Evolutionary conservation across 1,140 invertebrate genomes (phyloP).

Genomic region (Camponotus floridanus): DNA sequence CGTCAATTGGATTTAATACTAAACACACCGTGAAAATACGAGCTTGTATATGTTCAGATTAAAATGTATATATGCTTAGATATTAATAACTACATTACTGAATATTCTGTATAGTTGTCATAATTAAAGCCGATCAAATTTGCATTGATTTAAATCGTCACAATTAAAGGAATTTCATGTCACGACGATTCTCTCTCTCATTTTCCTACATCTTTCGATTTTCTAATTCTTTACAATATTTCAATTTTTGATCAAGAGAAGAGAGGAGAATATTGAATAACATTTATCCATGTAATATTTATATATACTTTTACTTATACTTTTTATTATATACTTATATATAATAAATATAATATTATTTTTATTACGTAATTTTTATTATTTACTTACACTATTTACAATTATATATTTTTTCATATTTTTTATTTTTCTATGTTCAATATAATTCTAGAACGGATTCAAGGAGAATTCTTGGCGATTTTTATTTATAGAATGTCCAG

Average conservation of each 20-base stretch:
- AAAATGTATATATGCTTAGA: conserved; percentile 7
- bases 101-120: neutral
- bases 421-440: neutral
- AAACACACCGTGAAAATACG: neutral
- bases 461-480: neutral
- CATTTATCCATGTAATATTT: neutral
- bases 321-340: no score
- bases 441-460: neutral
- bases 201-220: neutral
- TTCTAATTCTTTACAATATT: neutral
- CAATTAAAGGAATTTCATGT: neutral
- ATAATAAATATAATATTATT: no score
- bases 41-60: neutral
- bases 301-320: no score
- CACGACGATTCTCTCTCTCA: neutral
- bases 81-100: conserved; percentile 6
- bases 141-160: conserved; percentile 9
- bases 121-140: conserved; percentile 14
- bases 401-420: no score
- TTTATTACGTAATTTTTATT: no score
- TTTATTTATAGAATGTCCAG: conserved; percentile 93
- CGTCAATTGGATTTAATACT: conserved; percentile 1
- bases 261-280: conserved; percentile 11
- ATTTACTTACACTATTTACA: no score
- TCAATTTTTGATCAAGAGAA: conserved; percentile 6